These are phyloP conservation scores for Chaenogobius annularis DNA, from an alignment of 2,113 vertebrate genomes.

Conservation along the genomic window DNA sequence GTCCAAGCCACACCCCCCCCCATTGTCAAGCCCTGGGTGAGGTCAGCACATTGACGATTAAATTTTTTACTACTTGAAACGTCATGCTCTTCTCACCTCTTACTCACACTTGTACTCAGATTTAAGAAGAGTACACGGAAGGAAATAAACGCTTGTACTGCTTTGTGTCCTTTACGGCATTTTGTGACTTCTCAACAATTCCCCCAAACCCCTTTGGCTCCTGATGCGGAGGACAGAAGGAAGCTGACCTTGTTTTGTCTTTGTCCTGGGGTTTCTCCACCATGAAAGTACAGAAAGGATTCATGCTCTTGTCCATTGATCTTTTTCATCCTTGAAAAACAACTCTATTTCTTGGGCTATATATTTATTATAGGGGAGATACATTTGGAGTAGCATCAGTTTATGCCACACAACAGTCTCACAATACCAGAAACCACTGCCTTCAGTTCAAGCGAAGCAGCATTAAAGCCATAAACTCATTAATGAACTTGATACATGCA, in stretches of 20 bases:
- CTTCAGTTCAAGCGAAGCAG: too few species aligned
- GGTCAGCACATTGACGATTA: constrained; percentile 12
- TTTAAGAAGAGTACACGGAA: constrained; percentile 72
- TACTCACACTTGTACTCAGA: constrained; percentile 35
- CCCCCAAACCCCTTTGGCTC: constrained; percentile 33
- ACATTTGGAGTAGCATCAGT: constrained; percentile 3
- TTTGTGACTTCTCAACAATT: constrained; percentile 22
- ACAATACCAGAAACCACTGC: too few species aligned
- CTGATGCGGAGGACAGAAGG: constrained; percentile 39
- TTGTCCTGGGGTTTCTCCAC: constrained; percentile 20
- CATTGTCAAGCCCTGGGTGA: constrained; percentile 54
- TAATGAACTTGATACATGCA: too few species aligned
- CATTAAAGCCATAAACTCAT: too few species aligned
- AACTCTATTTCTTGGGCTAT: constrained; percentile 12
- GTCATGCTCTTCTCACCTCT: constrained; percentile 36
- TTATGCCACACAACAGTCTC: neutral
- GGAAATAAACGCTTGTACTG: constrained; percentile 49
- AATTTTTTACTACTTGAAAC: constrained; percentile 6
- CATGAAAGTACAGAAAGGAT: constrained; percentile 4
- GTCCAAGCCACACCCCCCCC: constrained; percentile 2
- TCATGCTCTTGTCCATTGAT: constrained; percentile 26
- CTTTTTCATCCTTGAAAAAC: constrained; percentile 15
- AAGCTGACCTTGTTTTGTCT: constrained; percentile 46
- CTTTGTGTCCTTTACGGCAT: neutral
- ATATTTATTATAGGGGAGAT: constrained; percentile 14